Percentiles rank a stretch among this genome's conserved stretches.
Evolutionary conservation across 2,113 vertebrate species (phyloP).

Genomic region (Merops nubicus): DNA sequence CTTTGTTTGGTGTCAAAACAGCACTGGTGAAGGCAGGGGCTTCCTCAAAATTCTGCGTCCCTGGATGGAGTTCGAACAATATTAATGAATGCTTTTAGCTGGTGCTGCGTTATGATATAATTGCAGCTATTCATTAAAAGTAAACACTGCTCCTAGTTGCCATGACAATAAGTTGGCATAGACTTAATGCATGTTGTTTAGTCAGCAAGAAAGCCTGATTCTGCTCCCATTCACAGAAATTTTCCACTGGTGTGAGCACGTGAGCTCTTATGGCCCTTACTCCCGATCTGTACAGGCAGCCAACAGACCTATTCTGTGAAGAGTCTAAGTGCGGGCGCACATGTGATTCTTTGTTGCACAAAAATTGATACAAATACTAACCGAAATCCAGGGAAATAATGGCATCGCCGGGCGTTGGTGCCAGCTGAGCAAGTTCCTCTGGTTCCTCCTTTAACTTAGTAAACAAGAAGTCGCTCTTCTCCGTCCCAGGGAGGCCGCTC

Average conservation of each 20-base stretch:
- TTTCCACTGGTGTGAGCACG: slow-evolving; percentile 29
- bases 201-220: slow-evolving; percentile 46
- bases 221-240: slow-evolving; percentile 51
- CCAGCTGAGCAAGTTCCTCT: slow-evolving; percentile 91
- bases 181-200: slow-evolving; percentile 19
- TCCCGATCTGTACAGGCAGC: not conserved
- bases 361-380: slow-evolving; percentile 69
- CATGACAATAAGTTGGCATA: slow-evolving; percentile 47
- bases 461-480: slow-evolving; percentile 84
- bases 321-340: slow-evolving; percentile 2
- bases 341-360: not conserved
- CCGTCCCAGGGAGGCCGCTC: slow-evolving; percentile 44
- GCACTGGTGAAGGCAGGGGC: slow-evolving; percentile 73
- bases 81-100: not conserved
- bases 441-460: slow-evolving; percentile 95
- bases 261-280: not conserved
- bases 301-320: not conserved
- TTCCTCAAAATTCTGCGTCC: slow-evolving; percentile 81
- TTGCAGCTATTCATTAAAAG: slow-evolving; percentile 33
- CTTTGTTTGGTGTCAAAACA: slow-evolving; percentile 76
- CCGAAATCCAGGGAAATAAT: slow-evolving; percentile 93
- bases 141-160: slow-evolving; percentile 29
- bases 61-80: slow-evolving; percentile 71
- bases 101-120: slow-evolving; percentile 4
- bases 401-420: slow-evolving; percentile 90